phyloP scores from a whole-genome alignment of 2,888 invertebrate species.

The Phoronis australis region DNA sequence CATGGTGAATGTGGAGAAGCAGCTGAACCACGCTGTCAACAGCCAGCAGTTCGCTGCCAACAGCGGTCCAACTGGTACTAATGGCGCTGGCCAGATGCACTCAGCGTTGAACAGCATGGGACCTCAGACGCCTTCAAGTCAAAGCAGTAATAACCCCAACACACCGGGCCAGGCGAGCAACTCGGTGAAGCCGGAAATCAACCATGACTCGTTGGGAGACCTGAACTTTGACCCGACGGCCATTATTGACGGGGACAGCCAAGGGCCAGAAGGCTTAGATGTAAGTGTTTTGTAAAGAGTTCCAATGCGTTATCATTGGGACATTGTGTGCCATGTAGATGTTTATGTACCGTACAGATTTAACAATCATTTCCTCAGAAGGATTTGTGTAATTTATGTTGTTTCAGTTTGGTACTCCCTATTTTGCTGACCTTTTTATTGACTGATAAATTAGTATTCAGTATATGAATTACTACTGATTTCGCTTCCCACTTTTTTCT shows the following conservation, averaged over 20 bases:
- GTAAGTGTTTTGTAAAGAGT: constrained; percentile 61
- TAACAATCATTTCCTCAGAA: neutral
- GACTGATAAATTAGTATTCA: no score
- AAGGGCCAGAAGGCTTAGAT: constrained; percentile 76
- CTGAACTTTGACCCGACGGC: constrained; percentile 78
- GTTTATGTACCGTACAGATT: no score
- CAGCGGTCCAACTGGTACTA: constrained; percentile 3
- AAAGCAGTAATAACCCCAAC: neutral
- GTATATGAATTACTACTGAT: no score
- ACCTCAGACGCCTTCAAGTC: neutral
- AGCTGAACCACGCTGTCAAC: constrained; percentile 59
- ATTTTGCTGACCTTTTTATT: neutral
- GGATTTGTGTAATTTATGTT: neutral
- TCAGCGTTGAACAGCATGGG: neutral
- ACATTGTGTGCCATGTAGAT: neutral
- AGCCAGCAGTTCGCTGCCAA: constrained; percentile 22
- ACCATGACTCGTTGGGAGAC: constrained; percentile 25
- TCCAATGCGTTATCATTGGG: neutral
- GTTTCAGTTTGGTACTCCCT: neutral
- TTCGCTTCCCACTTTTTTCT: no score
- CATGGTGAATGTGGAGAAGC: constrained; percentile 88
- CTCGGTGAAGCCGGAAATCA: no score
- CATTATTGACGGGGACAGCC: constrained; percentile 86
- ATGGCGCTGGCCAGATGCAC: neutral
- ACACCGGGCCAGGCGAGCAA: neutral